Evolutionary conservation across 2,113 vertebrate species (phyloP), one percentile per base, ranked within the genome.

Genomic region (Aspidoscelis tigris): DNA sequence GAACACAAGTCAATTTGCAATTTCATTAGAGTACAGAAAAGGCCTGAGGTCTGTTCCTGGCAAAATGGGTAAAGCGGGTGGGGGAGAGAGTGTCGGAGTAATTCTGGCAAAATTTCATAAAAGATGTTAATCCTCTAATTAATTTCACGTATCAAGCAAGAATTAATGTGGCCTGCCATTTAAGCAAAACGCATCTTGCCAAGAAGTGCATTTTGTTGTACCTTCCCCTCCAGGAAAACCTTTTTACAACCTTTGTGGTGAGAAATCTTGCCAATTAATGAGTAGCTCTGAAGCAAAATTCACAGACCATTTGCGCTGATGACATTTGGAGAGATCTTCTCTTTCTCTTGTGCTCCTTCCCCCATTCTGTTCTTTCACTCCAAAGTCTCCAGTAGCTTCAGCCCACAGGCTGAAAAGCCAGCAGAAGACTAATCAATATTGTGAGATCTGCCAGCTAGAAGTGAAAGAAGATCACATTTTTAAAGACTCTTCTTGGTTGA

Each of bases 241-340:
- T 94, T 95, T 97, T 97, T 96, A 95, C 95, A 95, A 96, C 97
- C 96, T 93, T 96, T 96, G 96, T 96, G 97, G 97, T 96, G 97
- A 97, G 97, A 97, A 96, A 97, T 95, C 92, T 97, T 96, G 96
- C 96, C 97, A 96, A 96, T 96, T 97, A 97, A 98, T 97, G 97
- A 98, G 92, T 95, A 96, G 96, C 96, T 97, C 96, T 94, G 97
- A 97, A 97, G 96, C 97, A 97, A 97, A 95, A 94, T 98, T 98
- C 97, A 98, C 98, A 98, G 97, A 95, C 97, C 97, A 97, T 98
- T 98, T 97, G 96, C 96, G 95, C 95, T 97, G 97, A 97, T 98
- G 98, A 97, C 97, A 98, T 97, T 95, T 94, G 92, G 94, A 95
- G 92, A 91, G 92, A 92, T 93, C 90, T 83, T 77, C 58, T 76